Base-by-base conservation (phyloP, 2,888 invertebrate species). In the Mycalesis mineus region DNA sequence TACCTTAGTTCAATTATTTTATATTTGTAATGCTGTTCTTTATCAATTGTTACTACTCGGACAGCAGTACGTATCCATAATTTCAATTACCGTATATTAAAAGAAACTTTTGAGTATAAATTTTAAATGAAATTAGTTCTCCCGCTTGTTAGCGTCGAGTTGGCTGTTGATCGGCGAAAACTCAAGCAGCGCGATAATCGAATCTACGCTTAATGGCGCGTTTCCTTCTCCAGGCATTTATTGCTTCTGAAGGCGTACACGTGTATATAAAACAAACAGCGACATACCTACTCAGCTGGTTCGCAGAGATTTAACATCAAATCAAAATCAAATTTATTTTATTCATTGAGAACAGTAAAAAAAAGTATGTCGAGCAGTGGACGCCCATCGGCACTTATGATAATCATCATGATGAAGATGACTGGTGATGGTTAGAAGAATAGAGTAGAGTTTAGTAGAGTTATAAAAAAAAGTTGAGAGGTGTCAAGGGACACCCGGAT, bases 181-280 rank as follows among this genome's bases (percentile, higher is more conserved):
- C 67, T 67, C 63, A 57, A 63, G 63, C 58, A 63, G 53, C 65
- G 60, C 60, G 65, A 64, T 72, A 73, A 72, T 71, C 67, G 68
- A 68, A 69, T 72, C 58, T 61, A 52, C 49, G 61, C 60, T 63
- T 69, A 69, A 72, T 69, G 69, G 68, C 62, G 58, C 67, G 65
- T 52, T 49, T 45, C 59, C 58, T 61, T 57, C 62, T 61, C 56
- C 52, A 60, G 59, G 57, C 29, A 40, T 60, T 55, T 60, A 58
- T 60, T 58, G 54, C 55, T 51, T 56, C 36, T 42, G 36, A 58
- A 52, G 39, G 14, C 42, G 36, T 36, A 37, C 37, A 49, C 13
- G 8, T 9, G 49, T 11, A 17, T 33, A 17, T 33, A 36, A 15
- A 36, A 31, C 31, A 15, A n/a, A 36, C 11, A 28, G 9, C 4